Conservation (phyloP, 1,140 invertebrate species). For the Macrosteles quadrilineatus region DNA sequence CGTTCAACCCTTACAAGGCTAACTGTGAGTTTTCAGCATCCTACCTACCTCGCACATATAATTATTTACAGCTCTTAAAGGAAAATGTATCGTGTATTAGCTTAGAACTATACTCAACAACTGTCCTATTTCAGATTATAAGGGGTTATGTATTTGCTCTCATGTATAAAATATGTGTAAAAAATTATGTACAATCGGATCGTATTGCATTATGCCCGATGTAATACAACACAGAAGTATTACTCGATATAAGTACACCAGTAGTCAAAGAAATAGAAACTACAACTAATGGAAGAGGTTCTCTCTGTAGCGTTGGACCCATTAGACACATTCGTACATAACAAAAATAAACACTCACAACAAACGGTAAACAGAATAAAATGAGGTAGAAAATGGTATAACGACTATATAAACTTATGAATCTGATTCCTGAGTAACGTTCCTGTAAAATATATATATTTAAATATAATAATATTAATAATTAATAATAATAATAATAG, state of each 20-base stretch:
- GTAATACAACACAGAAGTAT: slow-evolving; percentile 1
- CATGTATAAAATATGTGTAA: not conserved
- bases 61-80: slow-evolving; percentile 13
- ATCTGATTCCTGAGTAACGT: not conserved
- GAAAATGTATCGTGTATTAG: not conserved
- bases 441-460: not conserved
- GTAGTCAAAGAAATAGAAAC: not conserved
- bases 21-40: not conserved
- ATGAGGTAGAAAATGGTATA: slow-evolving; percentile 8
- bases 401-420: slow-evolving; percentile 4
- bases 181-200: slow-evolving; percentile 16
- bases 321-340: slow-evolving; percentile 6
- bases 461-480: not conserved
- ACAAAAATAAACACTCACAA: slow-evolving; percentile 4
- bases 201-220: slow-evolving; percentile 22
- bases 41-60: not conserved
- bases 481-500: not conserved
- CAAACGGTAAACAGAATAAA: slow-evolving; percentile 1
- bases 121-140: not conserved
- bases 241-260: slow-evolving; percentile 17
- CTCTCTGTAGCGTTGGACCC: slow-evolving; percentile 1
- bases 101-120: not conserved
- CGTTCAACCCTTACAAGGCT: not conserved
- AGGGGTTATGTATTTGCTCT: too few species aligned
- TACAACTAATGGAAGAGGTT: slow-evolving; percentile 7